Base-by-base conservation (phyloP, 2,888 invertebrate genomes). In the Bhutanitis thaidina region DNA sequence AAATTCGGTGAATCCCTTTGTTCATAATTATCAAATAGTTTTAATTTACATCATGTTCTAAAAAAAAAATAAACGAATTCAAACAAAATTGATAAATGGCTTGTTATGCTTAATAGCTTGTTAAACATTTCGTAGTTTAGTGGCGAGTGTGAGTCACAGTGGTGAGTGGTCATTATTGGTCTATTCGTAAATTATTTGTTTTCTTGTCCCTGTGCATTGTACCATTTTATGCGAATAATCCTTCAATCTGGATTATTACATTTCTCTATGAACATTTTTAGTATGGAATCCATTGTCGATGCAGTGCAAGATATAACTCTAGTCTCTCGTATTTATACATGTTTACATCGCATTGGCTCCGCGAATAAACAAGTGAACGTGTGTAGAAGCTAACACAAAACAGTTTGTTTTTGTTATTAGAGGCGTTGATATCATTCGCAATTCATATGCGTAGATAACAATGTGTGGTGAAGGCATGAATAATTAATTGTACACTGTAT, bases 351-450 rank as follows among this genome's bases (percentile, higher is more conserved):
- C 58, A 37, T 45, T 36, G 37, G 56, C 49, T 48, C 54, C 48
- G 56, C 62, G 58, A 69, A 64, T 69, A 74, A 71, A 73, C 67
- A 71, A 53, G 49, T 48, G 41, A 53, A 38, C 52, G 53, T 54
- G 57, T 53, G 41, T 46, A 52, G 50, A 53, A 39, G 51, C 54
- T 58, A 67, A 69, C 65, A 65, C 61, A 60, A 65, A 62, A 55
- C 68, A 61, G 64, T 62, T 64, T 77, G 71, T 76, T 74, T 73
- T 74, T 67, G 64, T 71, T 73, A 68, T 61, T 61, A 63, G 58
- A 56, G 45, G 60, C 59, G 62, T 72, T 75, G 72, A 70, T 73
- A 67, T 71, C 67, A 66, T 69, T 74, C 56, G 59, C 49, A 49
- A 58, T 62, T 67, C 61, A 64, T 53, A 58, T 62, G 61, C 64